phyloP scores from a whole-genome alignment of 2,888 invertebrate genomes.

The Sinopyrophorus schimmeli region DNA sequence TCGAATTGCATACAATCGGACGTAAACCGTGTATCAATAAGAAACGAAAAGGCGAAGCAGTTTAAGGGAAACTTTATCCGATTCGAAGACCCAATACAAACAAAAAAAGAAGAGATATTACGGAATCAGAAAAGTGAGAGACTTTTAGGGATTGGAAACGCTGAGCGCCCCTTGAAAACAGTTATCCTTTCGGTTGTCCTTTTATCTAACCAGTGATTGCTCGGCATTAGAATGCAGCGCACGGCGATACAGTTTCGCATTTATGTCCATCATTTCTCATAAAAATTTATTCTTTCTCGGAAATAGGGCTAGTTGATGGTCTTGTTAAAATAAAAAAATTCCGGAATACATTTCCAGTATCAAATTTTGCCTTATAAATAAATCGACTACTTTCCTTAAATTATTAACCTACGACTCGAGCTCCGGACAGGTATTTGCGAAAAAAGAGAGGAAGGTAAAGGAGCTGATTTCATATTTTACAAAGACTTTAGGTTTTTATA shows the following conservation, averaged over 20 bases:
- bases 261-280: slow-evolving; percentile 25
- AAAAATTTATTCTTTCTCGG: slow-evolving; percentile 20
- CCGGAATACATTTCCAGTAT: background rate
- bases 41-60: slow-evolving; percentile 10
- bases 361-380: slow-evolving; percentile 3
- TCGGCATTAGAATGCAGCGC: slow-evolving; percentile 31
- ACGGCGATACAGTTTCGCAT: slow-evolving; percentile 27
- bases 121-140: slow-evolving; percentile 35
- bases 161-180: slow-evolving; percentile 34
- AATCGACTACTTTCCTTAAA: slow-evolving; percentile 7
- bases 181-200: slow-evolving; percentile 35
- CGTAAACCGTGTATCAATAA: slow-evolving; percentile 13
- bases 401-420: too few relatives aligned
- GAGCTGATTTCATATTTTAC: too few relatives aligned
- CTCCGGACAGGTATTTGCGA: too few relatives aligned
- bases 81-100: slow-evolving; percentile 33
- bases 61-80: slow-evolving; percentile 21
- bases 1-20: slow-evolving; percentile 8
- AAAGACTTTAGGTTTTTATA: too few relatives aligned
- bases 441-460: too few relatives aligned
- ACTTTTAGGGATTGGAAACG: slow-evolving; percentile 30
- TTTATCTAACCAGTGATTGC: slow-evolving; percentile 34
- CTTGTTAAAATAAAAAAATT: slow-evolving; percentile 17
- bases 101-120: slow-evolving; percentile 33
- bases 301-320: slow-evolving; percentile 12